Conservation (phyloP, 2,797 vertebrate species). For the Chromis chromis region DNA sequence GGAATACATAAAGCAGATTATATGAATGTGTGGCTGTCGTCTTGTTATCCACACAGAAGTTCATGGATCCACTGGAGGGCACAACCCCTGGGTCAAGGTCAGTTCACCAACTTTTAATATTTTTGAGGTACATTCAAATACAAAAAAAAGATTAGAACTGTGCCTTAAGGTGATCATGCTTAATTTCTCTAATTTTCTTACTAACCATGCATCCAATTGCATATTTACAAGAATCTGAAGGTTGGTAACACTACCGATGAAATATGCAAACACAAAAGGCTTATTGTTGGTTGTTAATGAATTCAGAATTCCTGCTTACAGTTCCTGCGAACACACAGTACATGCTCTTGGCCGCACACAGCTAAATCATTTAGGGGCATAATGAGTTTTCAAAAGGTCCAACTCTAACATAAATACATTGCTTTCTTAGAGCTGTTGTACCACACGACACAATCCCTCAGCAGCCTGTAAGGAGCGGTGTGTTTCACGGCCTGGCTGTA, state of each 20-base stretch:
- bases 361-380: slow-evolving; percentile 45
- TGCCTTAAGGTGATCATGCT: no score
- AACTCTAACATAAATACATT: slow-evolving; percentile 51
- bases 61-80: slow-evolving; percentile 2
- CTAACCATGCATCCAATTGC: slow-evolving; percentile 5
- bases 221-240: slow-evolving; percentile 40
- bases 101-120: slow-evolving; percentile 2
- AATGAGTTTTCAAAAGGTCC: slow-evolving; percentile 52
- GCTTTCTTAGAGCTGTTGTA: slow-evolving; percentile 57
- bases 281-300: slow-evolving; percentile 85
- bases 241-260: slow-evolving; percentile 46
- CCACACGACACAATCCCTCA: slow-evolving; percentile 89
- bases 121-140: background rate
- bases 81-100: slow-evolving; percentile 6
- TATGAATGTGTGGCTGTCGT: background rate
- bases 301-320: slow-evolving; percentile 86
- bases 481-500: slow-evolving; percentile 86
- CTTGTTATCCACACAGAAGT: slow-evolving; percentile 5
- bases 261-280: slow-evolving; percentile 56
- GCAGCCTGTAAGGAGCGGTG: slow-evolving; percentile 86
- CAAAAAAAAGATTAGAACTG: background rate
- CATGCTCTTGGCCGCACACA: slow-evolving; percentile 25
- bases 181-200: slow-evolving; percentile 12
- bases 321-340: slow-evolving; percentile 36
- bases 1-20: slow-evolving; percentile 4